phyloP scores from a whole-genome alignment of 2,113 vertebrate species.

The Artemisiospiza belli region DNA sequence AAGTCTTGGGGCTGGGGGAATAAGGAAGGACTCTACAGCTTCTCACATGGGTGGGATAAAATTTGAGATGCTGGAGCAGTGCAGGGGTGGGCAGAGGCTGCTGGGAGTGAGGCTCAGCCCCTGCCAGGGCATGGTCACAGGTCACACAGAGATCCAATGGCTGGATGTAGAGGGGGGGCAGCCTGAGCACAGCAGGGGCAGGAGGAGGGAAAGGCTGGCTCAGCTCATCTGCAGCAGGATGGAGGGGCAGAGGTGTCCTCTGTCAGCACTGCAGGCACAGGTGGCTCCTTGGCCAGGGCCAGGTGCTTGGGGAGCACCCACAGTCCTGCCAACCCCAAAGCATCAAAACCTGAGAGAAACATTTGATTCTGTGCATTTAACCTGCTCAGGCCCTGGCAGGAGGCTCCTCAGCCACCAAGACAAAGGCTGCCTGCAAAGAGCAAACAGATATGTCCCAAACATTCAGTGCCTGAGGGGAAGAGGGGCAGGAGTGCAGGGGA shows the following conservation, averaged over 20 bases:
- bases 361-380: background rate
- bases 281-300: background rate
- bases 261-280: background rate
- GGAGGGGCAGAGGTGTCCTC: background rate
- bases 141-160: rapidly evolving
- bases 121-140: background rate
- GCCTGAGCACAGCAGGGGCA: background rate
- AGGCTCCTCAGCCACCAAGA: background rate
- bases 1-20: background rate
- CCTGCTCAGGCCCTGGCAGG: background rate
- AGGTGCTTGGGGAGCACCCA: rapidly evolving
- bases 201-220: background rate
- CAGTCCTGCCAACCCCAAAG: background rate
- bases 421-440: background rate
- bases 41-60: background rate
- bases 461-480: background rate
- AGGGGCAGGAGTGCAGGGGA: rapidly evolving
- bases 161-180: background rate
- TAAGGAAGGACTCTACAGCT: background rate
- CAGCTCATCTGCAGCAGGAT: background rate
- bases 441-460: background rate
- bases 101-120: rapidly evolving
- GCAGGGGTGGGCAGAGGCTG: background rate
- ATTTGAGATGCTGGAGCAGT: background rate
- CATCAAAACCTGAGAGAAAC: background rate